phyloP scores from a whole-genome alignment of 1,140 invertebrate genomes.

The Cecropterus lyciades region DNA sequence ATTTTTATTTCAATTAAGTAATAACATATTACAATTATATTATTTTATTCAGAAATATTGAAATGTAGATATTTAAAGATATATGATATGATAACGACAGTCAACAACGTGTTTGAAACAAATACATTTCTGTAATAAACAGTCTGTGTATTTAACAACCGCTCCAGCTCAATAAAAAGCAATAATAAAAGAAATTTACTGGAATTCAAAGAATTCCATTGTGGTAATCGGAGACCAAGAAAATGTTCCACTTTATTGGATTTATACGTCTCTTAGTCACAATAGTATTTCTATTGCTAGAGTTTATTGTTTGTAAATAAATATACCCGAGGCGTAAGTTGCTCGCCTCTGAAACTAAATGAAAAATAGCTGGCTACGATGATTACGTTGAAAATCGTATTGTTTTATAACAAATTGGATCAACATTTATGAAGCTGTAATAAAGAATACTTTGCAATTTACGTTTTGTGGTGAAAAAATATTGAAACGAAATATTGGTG shows the following conservation, averaged over 20 bases:
- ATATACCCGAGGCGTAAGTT: background rate
- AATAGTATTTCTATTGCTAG: conserved; percentile 3
- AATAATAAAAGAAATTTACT: background rate
- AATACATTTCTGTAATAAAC: background rate
- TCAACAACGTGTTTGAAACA: background rate
- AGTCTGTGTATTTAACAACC: background rate
- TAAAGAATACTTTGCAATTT: too few species aligned
- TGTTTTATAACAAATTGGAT: too few species aligned
- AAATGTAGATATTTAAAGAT: too few species aligned
- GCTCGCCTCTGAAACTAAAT: background rate
- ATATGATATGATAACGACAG: too few species aligned
- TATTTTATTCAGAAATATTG: too few species aligned
- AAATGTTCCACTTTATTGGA: conserved; percentile 17
- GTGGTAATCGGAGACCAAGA: conserved; percentile 11
- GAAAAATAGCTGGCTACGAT: too few species aligned
- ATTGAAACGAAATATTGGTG: too few species aligned
- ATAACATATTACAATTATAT: too few species aligned
- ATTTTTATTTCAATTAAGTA: too few species aligned
- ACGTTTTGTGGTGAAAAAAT: too few species aligned
- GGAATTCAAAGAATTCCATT: conserved; percentile 11
- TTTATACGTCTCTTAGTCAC: conserved; percentile 5
- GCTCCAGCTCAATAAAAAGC: background rate
- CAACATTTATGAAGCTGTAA: too few species aligned
- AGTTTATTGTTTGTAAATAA: conserved; percentile 5
- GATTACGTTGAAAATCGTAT: too few species aligned